phyloP scores from a whole-genome alignment of 2,113 vertebrate genomes.

The Mormoops blainvillei region DNA sequence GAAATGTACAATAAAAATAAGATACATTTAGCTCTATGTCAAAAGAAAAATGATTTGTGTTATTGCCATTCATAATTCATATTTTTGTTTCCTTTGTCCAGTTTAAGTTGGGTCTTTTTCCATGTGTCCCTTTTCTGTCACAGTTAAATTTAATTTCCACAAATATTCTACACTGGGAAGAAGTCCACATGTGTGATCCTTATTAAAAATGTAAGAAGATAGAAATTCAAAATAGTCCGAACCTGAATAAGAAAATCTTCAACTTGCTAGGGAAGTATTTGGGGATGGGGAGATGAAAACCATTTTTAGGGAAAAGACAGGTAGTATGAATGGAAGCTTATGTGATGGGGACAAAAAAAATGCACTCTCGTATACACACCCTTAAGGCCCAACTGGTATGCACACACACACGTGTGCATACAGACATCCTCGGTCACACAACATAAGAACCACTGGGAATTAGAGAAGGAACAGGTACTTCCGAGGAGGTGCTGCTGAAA shows the following conservation, averaged over 20 bases:
- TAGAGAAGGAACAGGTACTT: not conserved
- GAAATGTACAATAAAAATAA: slow-evolving; percentile 22
- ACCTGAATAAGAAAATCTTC: not conserved
- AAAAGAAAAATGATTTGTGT: slow-evolving; percentile 30
- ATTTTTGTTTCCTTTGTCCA: not conserved
- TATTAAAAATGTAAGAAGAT: not conserved
- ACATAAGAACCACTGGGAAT: not conserved
- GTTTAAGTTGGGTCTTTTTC: not conserved
- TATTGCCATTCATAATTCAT: not conserved
- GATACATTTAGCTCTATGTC: slow-evolving; percentile 5
- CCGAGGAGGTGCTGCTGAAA: not conserved
- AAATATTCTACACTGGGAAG: not conserved
- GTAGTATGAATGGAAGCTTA: not conserved
- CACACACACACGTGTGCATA: not conserved
- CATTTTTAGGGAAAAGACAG: not conserved
- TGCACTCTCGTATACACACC: not conserved
- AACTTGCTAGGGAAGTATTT: not conserved
- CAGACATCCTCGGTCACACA: not conserved
- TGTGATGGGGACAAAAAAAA: not conserved
- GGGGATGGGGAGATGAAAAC: not conserved
- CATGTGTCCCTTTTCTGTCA: not conserved
- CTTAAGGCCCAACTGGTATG: not conserved
- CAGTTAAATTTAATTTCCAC: not conserved
- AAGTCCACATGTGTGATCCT: not conserved
- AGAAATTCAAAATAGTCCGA: not conserved